These are phyloP conservation scores for Jaculus jaculus DNA, from an alignment of 2,113 vertebrate genomes.

Conservation along the genomic window DNA sequence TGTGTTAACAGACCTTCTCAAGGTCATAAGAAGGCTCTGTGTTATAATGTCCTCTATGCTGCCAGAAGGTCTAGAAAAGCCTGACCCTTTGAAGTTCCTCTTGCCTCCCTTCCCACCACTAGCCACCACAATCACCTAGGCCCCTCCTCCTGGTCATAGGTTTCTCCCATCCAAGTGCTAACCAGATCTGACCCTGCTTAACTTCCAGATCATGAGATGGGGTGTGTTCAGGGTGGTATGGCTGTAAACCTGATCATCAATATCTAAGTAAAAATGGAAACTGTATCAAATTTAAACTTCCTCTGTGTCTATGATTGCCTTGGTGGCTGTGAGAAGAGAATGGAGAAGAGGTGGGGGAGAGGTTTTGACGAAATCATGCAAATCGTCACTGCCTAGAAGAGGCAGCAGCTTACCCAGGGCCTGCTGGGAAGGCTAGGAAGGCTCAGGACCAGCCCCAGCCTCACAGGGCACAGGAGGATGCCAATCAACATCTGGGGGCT, in stretches of 20 bases:
- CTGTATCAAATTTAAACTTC: conserved; percentile 75
- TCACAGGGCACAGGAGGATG: neutral
- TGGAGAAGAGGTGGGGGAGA: conserved; percentile 33
- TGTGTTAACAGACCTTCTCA: neutral
- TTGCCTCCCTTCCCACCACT: neutral
- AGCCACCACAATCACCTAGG: neutral
- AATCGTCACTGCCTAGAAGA: conserved; percentile 75
- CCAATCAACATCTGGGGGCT: neutral
- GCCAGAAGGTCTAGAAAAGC: conserved; percentile 30
- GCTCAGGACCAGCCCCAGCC: neutral
- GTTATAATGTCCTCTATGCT: neutral
- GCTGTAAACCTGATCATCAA: conserved; percentile 53
- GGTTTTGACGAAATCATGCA: conserved; percentile 70
- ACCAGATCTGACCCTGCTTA: no score
- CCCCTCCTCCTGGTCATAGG: conserved; percentile 42
- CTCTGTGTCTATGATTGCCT: conserved; percentile 70
- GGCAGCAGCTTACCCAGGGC: conserved; percentile 1
- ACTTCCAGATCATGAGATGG: no score
- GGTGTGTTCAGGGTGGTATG: no score
- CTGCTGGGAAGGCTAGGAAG: neutral
- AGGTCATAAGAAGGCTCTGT: neutral
- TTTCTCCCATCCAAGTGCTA: no score
- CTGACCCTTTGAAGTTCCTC: neutral
- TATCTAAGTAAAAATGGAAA: conserved; percentile 80
- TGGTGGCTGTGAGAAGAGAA: conserved; percentile 51